These are phyloP conservation scores for Bursaphelenchus okinawaensis DNA, from an alignment of 2,888 invertebrate species.

Conservation along the genomic window DNA sequence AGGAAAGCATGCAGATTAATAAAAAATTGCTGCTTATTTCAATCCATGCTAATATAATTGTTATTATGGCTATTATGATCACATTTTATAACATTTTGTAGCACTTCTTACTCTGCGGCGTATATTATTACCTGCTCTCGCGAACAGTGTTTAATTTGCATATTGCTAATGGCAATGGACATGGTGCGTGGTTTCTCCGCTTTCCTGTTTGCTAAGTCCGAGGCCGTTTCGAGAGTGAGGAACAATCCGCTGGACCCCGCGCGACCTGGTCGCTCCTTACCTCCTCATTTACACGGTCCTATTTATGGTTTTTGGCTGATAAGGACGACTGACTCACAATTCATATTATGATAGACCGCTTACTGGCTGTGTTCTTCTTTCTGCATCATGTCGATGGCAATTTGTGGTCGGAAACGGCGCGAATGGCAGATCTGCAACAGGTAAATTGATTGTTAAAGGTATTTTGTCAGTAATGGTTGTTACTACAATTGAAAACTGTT, in stretches of 20 bases:
- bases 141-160: not conserved
- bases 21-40: no score
- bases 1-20: no score
- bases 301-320: no score
- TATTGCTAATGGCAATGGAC: not conserved
- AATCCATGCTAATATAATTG: no score
- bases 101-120: no score
- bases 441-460: conserved; percentile 21
- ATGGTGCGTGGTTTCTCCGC: not conserved
- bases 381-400: conserved; percentile 32
- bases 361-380: no score
- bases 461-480: not conserved
- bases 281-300: not conserved
- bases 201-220: not conserved
- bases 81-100: no score
- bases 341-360: no score
- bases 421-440: conserved; percentile 54
- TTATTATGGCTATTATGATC: no score
- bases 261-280: not conserved
- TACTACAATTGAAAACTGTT: no score
- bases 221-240: not conserved
- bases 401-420: conserved; percentile 53
- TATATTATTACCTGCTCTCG: no score
- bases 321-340: no score
- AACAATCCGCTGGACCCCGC: not conserved